Evolutionary conservation across 2,113 vertebrate species (phyloP).

Genomic region (Misgurnus mizolepis): DNA sequence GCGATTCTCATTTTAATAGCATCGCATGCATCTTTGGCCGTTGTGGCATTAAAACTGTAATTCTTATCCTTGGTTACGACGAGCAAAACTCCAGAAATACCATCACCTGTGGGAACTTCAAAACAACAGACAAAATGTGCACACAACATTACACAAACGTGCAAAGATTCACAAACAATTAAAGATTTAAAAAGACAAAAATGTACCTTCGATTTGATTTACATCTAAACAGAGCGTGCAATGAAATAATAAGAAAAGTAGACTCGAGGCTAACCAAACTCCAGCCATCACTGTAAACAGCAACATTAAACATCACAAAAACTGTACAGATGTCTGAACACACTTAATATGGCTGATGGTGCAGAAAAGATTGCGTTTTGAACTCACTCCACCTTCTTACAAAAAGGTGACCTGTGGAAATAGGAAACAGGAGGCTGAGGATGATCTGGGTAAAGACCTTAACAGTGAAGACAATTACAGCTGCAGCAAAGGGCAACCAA

Average conservation of each 20-base stretch:
- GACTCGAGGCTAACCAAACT: background rate
- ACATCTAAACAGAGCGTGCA: conserved; percentile 34
- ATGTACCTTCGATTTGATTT: conserved; percentile 58
- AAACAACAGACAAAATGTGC: conserved; percentile 5
- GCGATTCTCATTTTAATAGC: conserved; percentile 65
- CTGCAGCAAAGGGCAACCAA: background rate
- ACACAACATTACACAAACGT: background rate
- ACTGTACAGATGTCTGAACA: background rate
- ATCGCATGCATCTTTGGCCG: conserved; percentile 60
- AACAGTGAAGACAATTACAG: conserved; percentile 45
- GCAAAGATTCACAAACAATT: background rate
- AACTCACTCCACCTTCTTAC: background rate
- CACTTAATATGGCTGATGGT: conserved; percentile 17
- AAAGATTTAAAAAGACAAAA: background rate
- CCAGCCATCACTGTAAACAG: conserved; percentile 59
- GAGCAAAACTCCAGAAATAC: conserved; percentile 64
- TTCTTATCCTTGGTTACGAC: conserved; percentile 28
- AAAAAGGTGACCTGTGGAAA: background rate
- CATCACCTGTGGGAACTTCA: conserved; percentile 36
- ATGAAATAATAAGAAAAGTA: conserved; percentile 32
- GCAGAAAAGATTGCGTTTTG: background rate
- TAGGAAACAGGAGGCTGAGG: conserved; percentile 67
- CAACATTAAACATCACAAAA: background rate
- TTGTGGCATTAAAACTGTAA: conserved; percentile 65
- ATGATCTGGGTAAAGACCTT: conserved; percentile 65